These are phyloP conservation scores for Halocynthia aurantium DNA, from an alignment of 23 tunicate genomes.

Conservation along the genomic window DNA sequence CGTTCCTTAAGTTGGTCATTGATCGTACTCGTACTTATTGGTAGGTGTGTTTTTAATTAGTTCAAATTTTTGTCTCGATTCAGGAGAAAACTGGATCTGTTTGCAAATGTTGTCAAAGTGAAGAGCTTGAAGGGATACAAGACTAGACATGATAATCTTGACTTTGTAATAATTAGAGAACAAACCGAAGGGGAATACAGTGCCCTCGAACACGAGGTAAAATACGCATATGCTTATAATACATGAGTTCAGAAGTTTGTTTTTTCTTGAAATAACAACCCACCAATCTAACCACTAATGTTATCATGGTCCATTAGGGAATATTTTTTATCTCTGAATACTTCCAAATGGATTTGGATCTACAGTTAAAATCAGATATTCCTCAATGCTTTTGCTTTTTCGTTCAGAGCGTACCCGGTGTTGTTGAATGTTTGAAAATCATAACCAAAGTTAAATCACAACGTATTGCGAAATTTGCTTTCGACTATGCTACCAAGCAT, in stretches of 20 bases:
- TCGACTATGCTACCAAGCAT: conserved; percentile 71
- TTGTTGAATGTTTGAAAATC: conserved; percentile 87
- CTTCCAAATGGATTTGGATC: no score
- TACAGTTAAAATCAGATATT: no score
- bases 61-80: no score
- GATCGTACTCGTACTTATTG: no score
- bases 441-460: conserved; percentile 64
- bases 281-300: not conserved
- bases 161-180: conserved; percentile 76
- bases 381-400: not conserved
- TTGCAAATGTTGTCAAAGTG: conserved; percentile 70
- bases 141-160: conserved; percentile 55
- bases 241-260: not conserved
- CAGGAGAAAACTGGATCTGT: conserved; percentile 66
- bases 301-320: not conserved
- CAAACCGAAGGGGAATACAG: conserved; percentile 93
- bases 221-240: not conserved
- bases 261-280: not conserved
- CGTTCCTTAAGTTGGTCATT: no score
- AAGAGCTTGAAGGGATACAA: conserved; percentile 46
- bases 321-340: not conserved
- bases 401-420: conserved; percentile 55
- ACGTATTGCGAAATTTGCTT: conserved; percentile 77
- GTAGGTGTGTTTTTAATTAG: not conserved
- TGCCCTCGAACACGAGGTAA: conserved; percentile 76